These are phyloP conservation scores for Aethes cnicana DNA, from an alignment of 2,888 invertebrate genomes.

Conservation along the genomic window DNA sequence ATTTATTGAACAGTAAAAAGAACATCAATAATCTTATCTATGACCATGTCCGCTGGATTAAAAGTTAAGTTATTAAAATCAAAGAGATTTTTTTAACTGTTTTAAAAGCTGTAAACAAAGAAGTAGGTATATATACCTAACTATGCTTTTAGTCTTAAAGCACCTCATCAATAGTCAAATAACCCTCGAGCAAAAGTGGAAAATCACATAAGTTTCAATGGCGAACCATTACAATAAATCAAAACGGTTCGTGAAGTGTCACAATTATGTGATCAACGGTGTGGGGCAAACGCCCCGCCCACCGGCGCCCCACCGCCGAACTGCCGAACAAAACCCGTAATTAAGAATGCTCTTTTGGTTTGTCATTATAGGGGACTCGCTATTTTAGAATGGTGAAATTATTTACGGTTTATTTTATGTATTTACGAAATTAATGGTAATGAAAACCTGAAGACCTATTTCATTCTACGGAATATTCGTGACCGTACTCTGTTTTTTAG, in stretches of 20 bases:
- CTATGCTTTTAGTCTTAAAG: no score
- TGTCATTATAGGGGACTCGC: not conserved
- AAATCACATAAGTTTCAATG: conserved; percentile 19
- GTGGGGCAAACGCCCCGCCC: conserved; percentile 34
- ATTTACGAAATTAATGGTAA: no score
- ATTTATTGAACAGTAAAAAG: no score
- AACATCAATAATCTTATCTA: not conserved
- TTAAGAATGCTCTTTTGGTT: conserved; percentile 5
- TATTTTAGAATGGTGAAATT: not conserved
- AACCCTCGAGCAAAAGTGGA: conserved; percentile 12
- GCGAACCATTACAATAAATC: no score
- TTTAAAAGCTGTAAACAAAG: no score
- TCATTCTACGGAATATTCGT: no score
- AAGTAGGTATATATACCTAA: no score
- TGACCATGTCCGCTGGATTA: no score
- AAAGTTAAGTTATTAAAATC: no score
- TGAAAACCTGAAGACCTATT: no score
- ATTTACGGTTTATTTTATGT: not conserved
- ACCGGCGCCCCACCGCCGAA: conserved; percentile 1
- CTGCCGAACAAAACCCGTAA: not conserved
- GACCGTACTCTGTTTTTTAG: no score
- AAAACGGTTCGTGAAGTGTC: conserved; percentile 36
- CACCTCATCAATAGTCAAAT: conserved; percentile 29
- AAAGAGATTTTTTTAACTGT: no score
- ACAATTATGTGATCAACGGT: conserved; percentile 35